Conservation (phyloP, 2,113 vertebrate genomes). For the Vulpes ferrilata region DNA sequence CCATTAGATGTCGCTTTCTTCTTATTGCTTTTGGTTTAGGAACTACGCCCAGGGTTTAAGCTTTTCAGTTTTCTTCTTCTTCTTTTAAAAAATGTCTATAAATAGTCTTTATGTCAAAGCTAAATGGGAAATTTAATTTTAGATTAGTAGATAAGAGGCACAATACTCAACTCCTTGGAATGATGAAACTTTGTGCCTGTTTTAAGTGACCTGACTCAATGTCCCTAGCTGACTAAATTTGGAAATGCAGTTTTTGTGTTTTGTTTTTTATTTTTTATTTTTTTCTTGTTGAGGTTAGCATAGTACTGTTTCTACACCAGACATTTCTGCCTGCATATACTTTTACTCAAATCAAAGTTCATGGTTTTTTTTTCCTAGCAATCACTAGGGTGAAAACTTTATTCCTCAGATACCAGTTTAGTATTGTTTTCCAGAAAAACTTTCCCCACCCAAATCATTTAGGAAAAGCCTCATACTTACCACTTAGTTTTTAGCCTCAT, state of each 20-base stretch:
- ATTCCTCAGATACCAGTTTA: neutral
- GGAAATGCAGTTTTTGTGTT: constrained; percentile 49
- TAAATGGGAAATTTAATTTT: constrained; percentile 78
- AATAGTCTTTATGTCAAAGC: constrained; percentile 74
- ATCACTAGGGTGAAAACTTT: neutral
- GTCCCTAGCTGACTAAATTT: constrained; percentile 75
- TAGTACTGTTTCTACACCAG: neutral
- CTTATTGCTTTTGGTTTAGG: constrained; percentile 43
- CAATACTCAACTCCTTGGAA: constrained; percentile 74
- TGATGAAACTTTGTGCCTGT: constrained; percentile 51
- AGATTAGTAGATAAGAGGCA: constrained; percentile 75
- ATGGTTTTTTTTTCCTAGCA: neutral
- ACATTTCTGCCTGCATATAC: neutral
- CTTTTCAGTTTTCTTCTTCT: constrained; percentile 20
- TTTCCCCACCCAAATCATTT: neutral
- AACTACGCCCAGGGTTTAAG: neutral
- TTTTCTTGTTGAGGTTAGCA: constrained; percentile 47
- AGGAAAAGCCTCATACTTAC: neutral
- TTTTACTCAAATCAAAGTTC: neutral
- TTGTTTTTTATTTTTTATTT: neutral
- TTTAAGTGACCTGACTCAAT: constrained; percentile 73
- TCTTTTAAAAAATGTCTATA: constrained; percentile 52
- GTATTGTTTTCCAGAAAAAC: neutral
- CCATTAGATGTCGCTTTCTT: constrained; percentile 67
- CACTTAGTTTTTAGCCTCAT: neutral